phyloP scores from a whole-genome alignment of 2,797 vertebrate species.

The Pangasius macronema region DNA sequence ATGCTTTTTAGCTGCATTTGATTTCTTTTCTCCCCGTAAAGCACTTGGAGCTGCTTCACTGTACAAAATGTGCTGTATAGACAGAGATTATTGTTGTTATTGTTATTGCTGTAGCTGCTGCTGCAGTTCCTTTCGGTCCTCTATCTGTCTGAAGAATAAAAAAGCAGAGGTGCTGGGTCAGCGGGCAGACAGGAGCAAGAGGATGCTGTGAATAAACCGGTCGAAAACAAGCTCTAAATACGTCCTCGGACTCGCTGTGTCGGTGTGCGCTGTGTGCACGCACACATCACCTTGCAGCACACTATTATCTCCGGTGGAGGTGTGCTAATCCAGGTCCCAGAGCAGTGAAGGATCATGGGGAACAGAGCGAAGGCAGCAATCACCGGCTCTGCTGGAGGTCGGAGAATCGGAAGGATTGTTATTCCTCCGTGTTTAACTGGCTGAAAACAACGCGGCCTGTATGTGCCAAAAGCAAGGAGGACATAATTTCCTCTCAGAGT shows the following conservation, averaged over 20 bases:
- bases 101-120: background rate
- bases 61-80: background rate
- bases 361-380: conserved; percentile 42
- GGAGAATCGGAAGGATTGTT: conserved; percentile 69
- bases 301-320: conserved; percentile 13
- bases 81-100: background rate
- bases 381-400: conserved; percentile 58
- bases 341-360: conserved; percentile 14
- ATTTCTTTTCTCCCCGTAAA: background rate
- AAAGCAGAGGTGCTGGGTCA: background rate
- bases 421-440: conserved; percentile 77
- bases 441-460: conserved; percentile 65
- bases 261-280: background rate
- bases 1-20: background rate
- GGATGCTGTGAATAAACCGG: background rate
- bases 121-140: background rate
- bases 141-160: background rate
- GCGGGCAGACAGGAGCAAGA: background rate
- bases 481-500: conserved; percentile 70
- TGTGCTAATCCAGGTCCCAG: conserved; percentile 17
- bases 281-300: background rate
- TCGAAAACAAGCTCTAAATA: background rate
- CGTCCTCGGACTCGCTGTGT: background rate
- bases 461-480: conserved; percentile 61
- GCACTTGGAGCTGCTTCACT: background rate